A percentile compares a stretch with the other conserved stretches of the same genome.
These are phyloP conservation scores for Portevinia maculata DNA, from an alignment of 2,888 invertebrate genomes.

Conservation along the genomic window DNA sequence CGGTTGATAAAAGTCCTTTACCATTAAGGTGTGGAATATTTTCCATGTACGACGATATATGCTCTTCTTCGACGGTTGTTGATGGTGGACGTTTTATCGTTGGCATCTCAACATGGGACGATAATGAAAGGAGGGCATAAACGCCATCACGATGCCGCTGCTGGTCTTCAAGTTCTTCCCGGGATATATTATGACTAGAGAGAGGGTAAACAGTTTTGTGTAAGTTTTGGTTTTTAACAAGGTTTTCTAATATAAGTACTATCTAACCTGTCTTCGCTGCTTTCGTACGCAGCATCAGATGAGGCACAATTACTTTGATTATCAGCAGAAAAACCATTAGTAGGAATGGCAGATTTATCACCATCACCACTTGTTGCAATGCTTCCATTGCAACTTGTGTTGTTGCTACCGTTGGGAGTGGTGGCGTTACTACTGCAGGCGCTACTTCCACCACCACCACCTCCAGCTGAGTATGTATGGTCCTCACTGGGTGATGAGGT, in stretches of 20 bases:
- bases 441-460: constrained; percentile 79
- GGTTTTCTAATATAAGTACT: neutral
- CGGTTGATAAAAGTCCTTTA: constrained; percentile 67
- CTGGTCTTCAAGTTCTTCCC: constrained; percentile 86
- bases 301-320: constrained; percentile 83
- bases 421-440: constrained; percentile 75
- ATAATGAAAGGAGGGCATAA: constrained; percentile 90
- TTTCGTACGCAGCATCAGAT: constrained; percentile 85
- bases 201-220: constrained; percentile 17
- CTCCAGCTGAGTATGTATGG: constrained; percentile 95
- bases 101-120: constrained; percentile 84
- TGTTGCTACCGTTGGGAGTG: constrained; percentile 78
- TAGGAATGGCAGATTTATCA: constrained; percentile 47
- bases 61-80: constrained; percentile 79
- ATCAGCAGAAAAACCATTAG: constrained; percentile 76
- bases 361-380: constrained; percentile 75
- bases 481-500: constrained; percentile 95
- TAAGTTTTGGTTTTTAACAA: neutral
- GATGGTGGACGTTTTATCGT: constrained; percentile 81
- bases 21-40: constrained; percentile 76
- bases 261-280: constrained; percentile 84
- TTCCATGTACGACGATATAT: constrained; percentile 78
- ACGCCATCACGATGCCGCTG: constrained; percentile 91
- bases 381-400: constrained; percentile 73
- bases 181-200: constrained; percentile 80